A percentile compares a stretch with the other conserved stretches of the same genome.
Evolutionary conservation across 37 sponge, comb jelly and placozoan genomes (phyloP).

Genomic region (Amphimedon queenslandica): DNA sequence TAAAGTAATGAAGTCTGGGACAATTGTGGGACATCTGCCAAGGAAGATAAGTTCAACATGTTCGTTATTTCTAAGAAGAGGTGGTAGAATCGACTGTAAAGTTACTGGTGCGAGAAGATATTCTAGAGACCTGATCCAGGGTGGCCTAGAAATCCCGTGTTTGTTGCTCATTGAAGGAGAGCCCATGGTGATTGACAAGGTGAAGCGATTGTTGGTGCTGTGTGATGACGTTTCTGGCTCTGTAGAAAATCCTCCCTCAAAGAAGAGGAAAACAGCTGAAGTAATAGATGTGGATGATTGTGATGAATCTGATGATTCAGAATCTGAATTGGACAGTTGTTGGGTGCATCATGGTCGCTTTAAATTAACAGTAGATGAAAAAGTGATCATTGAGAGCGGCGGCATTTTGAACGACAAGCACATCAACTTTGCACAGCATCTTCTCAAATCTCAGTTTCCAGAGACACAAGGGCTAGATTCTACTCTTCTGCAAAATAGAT

Average conservation of each 20-base stretch:
- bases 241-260: too few species aligned
- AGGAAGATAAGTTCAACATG: conserved; percentile 10
- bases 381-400: too few species aligned
- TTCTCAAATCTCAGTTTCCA: conserved; percentile 1
- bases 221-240: too few species aligned
- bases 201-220: too few species aligned
- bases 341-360: too few species aligned
- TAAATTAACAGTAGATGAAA: too few species aligned
- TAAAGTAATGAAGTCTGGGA: conserved; percentile 8
- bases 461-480: not conserved
- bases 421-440: not conserved
- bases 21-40: conserved; percentile 20
- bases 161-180: not conserved
- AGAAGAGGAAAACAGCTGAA: too few species aligned
- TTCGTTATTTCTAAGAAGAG: conserved; percentile 11
- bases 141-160: conserved; percentile 24
- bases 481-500: not conserved
- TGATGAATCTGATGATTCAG: too few species aligned
- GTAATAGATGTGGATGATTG: too few species aligned
- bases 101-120: conserved; percentile 15
- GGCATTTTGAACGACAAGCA: conserved; percentile 7
- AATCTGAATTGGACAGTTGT: too few species aligned
- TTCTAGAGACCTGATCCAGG: conserved; percentile 2
- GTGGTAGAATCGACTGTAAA: not conserved
- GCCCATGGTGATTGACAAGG: too few species aligned